Conservation (phyloP, 1,140 invertebrate genomes). For the Metaphire vulgaris region DNA sequence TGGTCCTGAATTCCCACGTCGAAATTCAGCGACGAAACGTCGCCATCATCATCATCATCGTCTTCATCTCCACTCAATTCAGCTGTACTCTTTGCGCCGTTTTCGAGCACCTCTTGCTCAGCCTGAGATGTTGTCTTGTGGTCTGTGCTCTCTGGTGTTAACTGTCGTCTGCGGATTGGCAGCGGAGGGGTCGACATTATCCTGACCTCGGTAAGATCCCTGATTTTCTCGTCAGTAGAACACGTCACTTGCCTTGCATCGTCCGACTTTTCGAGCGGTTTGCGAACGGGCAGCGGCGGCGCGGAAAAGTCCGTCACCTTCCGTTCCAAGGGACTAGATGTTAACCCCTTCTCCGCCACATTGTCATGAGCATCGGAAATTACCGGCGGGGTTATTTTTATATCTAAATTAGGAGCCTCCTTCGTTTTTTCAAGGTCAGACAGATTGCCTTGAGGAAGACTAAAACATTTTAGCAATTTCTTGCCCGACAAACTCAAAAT, state of each 20-base stretch:
- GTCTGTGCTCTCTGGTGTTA: not conserved
- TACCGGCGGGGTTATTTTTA: no score
- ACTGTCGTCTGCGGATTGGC: not conserved
- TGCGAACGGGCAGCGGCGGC: no score
- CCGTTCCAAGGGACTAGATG: not conserved
- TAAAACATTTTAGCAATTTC: not conserved
- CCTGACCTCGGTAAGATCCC: not conserved
- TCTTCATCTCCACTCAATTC: not conserved
- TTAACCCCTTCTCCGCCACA: not conserved
- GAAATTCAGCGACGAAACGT: not conserved
- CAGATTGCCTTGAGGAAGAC: not conserved
- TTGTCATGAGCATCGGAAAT: not conserved
- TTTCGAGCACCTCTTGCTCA: no score
- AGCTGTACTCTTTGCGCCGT: no score
- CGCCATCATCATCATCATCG: not conserved
- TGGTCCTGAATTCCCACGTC: not conserved
- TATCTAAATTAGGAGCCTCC: slow-evolving; percentile 11
- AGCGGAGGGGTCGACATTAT: not conserved
- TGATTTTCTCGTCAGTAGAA: no score
- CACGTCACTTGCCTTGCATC: no score
- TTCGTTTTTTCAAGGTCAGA: not conserved
- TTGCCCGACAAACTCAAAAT: not conserved
- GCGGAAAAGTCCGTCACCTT: no score
- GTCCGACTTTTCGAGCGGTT: no score
- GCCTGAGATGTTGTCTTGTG: no score